These are phyloP conservation scores for Phaedon cochleariae DNA, from an alignment of 2,888 invertebrate genomes.

Conservation along the genomic window DNA sequence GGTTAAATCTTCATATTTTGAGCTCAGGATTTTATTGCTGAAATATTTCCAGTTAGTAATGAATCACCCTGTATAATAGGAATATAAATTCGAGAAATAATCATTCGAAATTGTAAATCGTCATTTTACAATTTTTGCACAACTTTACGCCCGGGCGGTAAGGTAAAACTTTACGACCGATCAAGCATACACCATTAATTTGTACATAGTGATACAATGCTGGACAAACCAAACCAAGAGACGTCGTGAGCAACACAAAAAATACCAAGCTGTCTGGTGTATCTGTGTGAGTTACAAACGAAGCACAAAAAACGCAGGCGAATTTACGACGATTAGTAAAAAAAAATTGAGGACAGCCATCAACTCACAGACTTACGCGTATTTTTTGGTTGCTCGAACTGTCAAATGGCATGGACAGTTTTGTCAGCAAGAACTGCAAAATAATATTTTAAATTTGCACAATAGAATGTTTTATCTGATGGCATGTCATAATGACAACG, in stretches of 20 bases:
- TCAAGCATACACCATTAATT: too few species aligned
- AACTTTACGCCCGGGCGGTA: too few species aligned
- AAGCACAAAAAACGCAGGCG: conserved; percentile 24
- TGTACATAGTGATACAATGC: not conserved
- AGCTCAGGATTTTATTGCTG: too few species aligned
- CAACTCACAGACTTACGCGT: conserved; percentile 77
- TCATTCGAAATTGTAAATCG: too few species aligned
- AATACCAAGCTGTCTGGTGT: conserved; percentile 17
- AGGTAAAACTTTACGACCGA: too few species aligned
- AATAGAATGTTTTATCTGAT: not conserved
- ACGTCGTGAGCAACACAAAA: conserved; percentile 37
- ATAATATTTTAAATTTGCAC: conserved; percentile 11
- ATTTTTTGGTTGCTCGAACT: conserved; percentile 88
- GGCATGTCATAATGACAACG: too few species aligned
- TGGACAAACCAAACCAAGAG: conserved; percentile 3
- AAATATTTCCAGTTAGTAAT: too few species aligned
- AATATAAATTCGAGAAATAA: too few species aligned
- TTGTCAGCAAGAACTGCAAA: conserved; percentile 86
- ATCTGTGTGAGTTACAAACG: conserved; percentile 23
- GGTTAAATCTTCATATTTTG: too few species aligned
- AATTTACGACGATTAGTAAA: conserved; percentile 39
- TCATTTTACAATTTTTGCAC: too few species aligned
- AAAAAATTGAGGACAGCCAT: conserved; percentile 45
- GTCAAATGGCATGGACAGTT: conserved; percentile 86
- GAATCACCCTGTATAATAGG: too few species aligned